Evolutionary conservation across 1,140 invertebrate genomes (phyloP), one percentile per base, ranked within the genome.

Genomic region (Physella acuta): DNA sequence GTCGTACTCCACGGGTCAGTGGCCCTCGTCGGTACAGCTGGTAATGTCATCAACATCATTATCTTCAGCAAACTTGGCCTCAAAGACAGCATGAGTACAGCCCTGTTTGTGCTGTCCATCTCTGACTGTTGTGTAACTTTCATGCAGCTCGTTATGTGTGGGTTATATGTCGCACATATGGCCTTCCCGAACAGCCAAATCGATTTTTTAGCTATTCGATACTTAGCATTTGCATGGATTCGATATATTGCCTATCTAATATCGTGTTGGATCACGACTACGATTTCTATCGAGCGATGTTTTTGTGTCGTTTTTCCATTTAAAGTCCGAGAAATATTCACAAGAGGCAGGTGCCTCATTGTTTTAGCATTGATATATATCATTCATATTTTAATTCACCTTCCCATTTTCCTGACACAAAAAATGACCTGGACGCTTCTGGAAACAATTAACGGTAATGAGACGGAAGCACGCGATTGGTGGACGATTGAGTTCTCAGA

Each of bases 21-120:
- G n/a, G n/a, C n/a, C n/a, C n/a, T n/a, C n/a, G n/a, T 5, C 36
- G 58, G 58, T n/a, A 36, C 36, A 8, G 58, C 14, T 17, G n/a
- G 58, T 24, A 60, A 60, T 37, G n/a, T 60, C 8, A 11, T 37
- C 31, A 60, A 34, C 33, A 60, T 60, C 24, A 31, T 60, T 34
- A 60, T 60, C 20, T 60, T 60, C 33, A 24, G 34, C n/a, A 60
- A n/a, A n/a, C n/a, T 60, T 24, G 58, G 58, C n/a, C 2, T 60
- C 31, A 60, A 36, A 36, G 58, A 60, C 58, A 60, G 58, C 24
- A 60, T 60, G 58, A 60, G 58, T 34, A n/a, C 36, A 8, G 58
- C 11, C 11, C 58, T 60, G 58, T 60, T 60, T n/a, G 30, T 11
- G 4, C 24, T 60, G 2, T 60, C 58, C 31, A 2, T 60, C 20